phyloP scores from a whole-genome alignment of 2,797 vertebrate genomes.

The Danionella dracula region DNA sequence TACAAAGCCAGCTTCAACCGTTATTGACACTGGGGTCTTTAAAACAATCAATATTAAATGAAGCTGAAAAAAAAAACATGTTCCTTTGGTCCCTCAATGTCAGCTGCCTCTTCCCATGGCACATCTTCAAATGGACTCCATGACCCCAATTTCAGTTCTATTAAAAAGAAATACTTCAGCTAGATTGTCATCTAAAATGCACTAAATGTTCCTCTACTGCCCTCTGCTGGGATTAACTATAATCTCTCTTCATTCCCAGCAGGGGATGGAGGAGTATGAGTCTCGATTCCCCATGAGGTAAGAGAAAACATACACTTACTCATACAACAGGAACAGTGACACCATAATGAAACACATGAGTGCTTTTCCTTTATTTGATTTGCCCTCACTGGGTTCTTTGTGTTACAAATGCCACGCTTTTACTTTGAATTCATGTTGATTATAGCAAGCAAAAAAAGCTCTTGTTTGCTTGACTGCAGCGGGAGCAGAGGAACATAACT shows the following conservation, averaged over 20 bases:
- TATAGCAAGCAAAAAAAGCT: constrained; percentile 34
- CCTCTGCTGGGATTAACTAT: constrained; percentile 47
- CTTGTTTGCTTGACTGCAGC: constrained; percentile 46
- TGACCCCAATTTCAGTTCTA: background rate
- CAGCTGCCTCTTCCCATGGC: background rate
- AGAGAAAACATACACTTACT: constrained; percentile 45
- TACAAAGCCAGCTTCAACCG: background rate
- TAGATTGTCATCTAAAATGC: background rate
- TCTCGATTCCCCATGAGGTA: constrained; percentile 85
- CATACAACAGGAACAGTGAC: background rate
- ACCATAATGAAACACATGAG: background rate
- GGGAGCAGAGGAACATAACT: constrained; percentile 33
- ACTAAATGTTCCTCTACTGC: constrained; percentile 27
- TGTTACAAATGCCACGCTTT: background rate
- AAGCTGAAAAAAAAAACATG: background rate
- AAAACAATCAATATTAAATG: background rate
- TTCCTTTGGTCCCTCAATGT: background rate
- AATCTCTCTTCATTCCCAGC: constrained; percentile 52
- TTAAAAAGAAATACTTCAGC: constrained; percentile 1
- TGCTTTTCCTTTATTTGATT: constrained; percentile 13
- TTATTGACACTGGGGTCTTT: background rate
- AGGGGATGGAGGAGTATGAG: constrained; percentile 84
- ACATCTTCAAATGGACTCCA: constrained; percentile 7
- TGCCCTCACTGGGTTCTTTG: constrained; percentile 14
- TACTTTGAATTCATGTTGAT: constrained; percentile 2